Base-by-base conservation (phyloP, 2,113 vertebrate genomes). In the Anguilla japonica region DNA sequence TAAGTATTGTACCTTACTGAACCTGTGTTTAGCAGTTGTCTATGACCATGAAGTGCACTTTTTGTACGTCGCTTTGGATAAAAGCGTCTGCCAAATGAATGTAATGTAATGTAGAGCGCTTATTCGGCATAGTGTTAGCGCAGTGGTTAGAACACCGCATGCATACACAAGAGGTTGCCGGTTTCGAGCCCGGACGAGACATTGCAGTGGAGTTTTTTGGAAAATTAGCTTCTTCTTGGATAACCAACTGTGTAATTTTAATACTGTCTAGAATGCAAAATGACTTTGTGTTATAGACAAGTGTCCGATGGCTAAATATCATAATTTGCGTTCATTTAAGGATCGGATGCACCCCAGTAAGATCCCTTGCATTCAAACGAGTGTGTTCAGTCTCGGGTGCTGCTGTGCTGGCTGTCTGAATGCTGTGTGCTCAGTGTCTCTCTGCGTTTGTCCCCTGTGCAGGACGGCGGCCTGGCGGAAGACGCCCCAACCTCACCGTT, bases 401-500 rank as follows among this genome's bases (percentile, higher is more conserved):
- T 8, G 82, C 26, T 14, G 13, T 53, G n/a, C n/a, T n/a, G 75
- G 34, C 34, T 43, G 26, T 34, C 57, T 13, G 39, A 83, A 63
- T 20, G 29, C 3, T 60, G 3, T 22, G 22, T 8, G n/a, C 78
- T 22, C 56, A 46, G 40, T 39, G n/a, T 22, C 1, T 7, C 40
- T 50, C 67, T 75, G 80, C 41, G 91, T 94, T 91, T 94, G 92
- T 92, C 90, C 91, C 95, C 95, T 91, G 86, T 94, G 92, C 96
- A 99, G 98, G 98, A 99, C 93, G 96, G 97, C 93, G 96, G 97
- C 96, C 95, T 99, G 95, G 97, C 97, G 95, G 98, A 99, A 94
- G 98, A 99, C 90, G 95, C 97, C 95, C 95, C 97, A 94, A 95
- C 97, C 96, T 99, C 98, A 99, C 98, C 98, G 92, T 99, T 99